These are phyloP conservation scores for Chunga burmeisteri DNA, from an alignment of 2,113 vertebrate genomes.

Conservation along the genomic window DNA sequence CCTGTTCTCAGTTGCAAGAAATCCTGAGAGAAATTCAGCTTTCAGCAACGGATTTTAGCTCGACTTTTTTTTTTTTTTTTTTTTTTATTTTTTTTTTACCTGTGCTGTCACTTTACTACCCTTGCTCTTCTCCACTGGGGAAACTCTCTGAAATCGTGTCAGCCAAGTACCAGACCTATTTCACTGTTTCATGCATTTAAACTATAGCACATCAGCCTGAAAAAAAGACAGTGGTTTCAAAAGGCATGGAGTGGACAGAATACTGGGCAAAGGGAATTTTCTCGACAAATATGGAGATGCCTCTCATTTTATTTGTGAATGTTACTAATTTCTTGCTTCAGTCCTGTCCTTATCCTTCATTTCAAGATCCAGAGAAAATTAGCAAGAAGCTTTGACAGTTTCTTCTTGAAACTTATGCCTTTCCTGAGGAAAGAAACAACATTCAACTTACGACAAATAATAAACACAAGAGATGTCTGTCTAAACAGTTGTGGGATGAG, in stretches of 20 bases:
- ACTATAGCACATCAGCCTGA: neutral
- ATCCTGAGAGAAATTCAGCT: conserved; percentile 49
- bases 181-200: neutral
- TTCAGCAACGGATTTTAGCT: conserved; percentile 61
- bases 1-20: neutral
- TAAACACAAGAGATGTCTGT: neutral
- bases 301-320: neutral
- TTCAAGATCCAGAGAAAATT: neutral
- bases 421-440: neutral
- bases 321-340: neutral
- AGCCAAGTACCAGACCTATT: neutral
- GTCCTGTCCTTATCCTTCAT: neutral
- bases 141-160: conserved; percentile 24
- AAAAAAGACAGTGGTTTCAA: neutral
- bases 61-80: conserved; percentile 17
- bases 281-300: neutral
- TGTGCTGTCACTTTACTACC: conserved; percentile 4
- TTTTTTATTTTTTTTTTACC: neutral
- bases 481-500: neutral
- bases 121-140: conserved; percentile 6
- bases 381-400: neutral
- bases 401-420: neutral
- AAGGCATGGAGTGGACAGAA: neutral
- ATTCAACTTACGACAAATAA: neutral
- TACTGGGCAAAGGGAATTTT: neutral